Evolutionary conservation across 1,140 invertebrate genomes (phyloP).

Genomic region (Pogonomyrmex californicus): DNA sequence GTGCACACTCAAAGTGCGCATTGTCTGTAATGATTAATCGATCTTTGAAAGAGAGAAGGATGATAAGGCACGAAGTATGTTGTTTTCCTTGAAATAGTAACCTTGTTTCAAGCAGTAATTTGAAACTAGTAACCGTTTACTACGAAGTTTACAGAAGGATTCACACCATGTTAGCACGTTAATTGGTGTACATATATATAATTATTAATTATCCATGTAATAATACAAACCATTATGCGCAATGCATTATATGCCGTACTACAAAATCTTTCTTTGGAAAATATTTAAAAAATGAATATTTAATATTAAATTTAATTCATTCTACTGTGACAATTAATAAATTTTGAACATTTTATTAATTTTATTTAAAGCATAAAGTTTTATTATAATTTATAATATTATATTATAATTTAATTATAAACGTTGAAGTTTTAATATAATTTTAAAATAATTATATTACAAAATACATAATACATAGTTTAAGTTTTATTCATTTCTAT

Average conservation of each 20-base stretch:
- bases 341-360: not conserved
- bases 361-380: not conserved
- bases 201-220: not conserved
- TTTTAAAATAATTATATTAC: not conserved
- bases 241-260: not conserved
- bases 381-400: not conserved
- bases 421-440: not conserved
- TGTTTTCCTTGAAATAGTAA: constrained; percentile 32
- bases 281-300: not conserved
- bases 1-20: not conserved
- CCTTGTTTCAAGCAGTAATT: constrained; percentile 11
- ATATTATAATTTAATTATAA: not conserved
- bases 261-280: not conserved
- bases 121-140: not conserved
- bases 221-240: not conserved
- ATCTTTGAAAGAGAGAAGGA: not conserved
- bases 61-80: not conserved
- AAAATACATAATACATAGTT: not conserved
- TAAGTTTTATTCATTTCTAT: not conserved
- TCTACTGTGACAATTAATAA: not conserved
- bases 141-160: not conserved
- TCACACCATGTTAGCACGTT: not conserved
- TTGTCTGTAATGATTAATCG: constrained; percentile 2
- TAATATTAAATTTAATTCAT: not conserved
- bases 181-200: not conserved